These are phyloP conservation scores for Montipora foliosa DNA, from an alignment of 64 coral and sea anemone species.

Conservation along the genomic window DNA sequence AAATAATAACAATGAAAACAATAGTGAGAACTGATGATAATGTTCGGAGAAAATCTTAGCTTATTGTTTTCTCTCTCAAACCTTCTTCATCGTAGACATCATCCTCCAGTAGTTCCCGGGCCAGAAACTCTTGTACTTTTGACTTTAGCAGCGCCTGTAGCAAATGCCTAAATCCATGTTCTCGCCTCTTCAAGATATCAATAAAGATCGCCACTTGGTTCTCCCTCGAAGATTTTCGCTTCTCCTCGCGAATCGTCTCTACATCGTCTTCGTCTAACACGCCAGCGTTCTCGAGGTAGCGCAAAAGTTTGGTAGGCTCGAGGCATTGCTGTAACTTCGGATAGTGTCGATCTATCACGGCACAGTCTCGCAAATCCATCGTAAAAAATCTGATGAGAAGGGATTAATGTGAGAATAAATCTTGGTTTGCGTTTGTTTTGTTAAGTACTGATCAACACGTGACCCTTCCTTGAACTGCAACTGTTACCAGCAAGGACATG, in stretches of 20 bases:
- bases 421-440: too few species aligned
- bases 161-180: conserved; percentile 46
- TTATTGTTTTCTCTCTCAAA: neutral
- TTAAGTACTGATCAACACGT: neutral
- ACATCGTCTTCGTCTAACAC: conserved; percentile 35
- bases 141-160: conserved; percentile 43
- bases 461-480: neutral
- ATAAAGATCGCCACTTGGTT: conserved; percentile 42
- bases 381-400: neutral
- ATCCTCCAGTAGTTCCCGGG: conserved; percentile 61
- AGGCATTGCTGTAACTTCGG: conserved; percentile 25
- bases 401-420: neutral
- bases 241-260: conserved; percentile 39
- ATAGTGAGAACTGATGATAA: neutral
- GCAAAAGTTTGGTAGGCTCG: conserved; percentile 13
- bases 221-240: neutral
- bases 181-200: conserved; percentile 36
- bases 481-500: too few species aligned
- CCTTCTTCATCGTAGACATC: conserved; percentile 56
- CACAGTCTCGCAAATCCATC: conserved; percentile 12
- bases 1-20: neutral
- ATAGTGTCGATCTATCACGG: conserved; percentile 34
- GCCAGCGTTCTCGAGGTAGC: conserved; percentile 11
- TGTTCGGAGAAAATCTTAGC: neutral
- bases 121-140: conserved; percentile 48